phyloP scores from a whole-genome alignment of 2,113 vertebrate species.

The Takifugu flavidus region DNA sequence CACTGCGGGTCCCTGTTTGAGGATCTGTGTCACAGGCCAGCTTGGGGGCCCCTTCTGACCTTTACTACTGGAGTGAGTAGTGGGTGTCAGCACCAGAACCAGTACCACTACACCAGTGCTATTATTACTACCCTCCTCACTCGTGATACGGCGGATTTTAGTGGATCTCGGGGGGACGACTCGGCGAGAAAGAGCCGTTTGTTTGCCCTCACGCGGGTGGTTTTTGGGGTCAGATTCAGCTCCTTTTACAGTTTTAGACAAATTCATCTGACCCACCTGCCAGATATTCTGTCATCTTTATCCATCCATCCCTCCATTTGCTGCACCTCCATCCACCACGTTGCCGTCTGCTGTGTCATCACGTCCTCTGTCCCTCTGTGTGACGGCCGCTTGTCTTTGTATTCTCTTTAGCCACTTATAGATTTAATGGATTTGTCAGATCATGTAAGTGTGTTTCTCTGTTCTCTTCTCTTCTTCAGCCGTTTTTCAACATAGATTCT shows the following conservation, averaged over 20 bases:
- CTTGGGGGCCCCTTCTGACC: slow-evolving; percentile 67
- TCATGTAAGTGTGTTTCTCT: slow-evolving; percentile 82
- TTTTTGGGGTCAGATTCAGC: too few species aligned
- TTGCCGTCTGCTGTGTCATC: slow-evolving; percentile 49
- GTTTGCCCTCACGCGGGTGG: too few species aligned
- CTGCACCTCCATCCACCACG: slow-evolving; percentile 39
- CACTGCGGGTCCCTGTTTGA: slow-evolving; percentile 66
- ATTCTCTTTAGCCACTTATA: slow-evolving; percentile 83
- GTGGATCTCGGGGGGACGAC: too few species aligned
- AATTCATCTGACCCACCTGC: too few species aligned
- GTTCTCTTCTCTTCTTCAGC: slow-evolving; percentile 66
- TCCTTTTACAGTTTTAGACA: too few species aligned
- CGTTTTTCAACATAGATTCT: slow-evolving; percentile 58
- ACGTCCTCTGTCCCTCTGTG: slow-evolving; percentile 66
- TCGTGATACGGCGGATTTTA: too few species aligned
- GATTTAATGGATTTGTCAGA: slow-evolving; percentile 84
- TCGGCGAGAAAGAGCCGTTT: too few species aligned
- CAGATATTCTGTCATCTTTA: too few species aligned
- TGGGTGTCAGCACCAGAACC: slow-evolving; percentile 46
- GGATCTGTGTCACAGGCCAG: slow-evolving; percentile 68
- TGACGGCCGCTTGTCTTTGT: slow-evolving; percentile 80
- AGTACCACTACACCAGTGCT: slow-evolving; percentile 26
- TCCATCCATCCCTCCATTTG: too few species aligned
- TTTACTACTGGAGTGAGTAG: slow-evolving; percentile 62
- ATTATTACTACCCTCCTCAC: slow-evolving; percentile 4